Percentiles rank a stretch among this genome's conserved stretches.
phyloP scores from a whole-genome alignment of 2,888 invertebrate genomes.

The Cephus nigrinus region DNA sequence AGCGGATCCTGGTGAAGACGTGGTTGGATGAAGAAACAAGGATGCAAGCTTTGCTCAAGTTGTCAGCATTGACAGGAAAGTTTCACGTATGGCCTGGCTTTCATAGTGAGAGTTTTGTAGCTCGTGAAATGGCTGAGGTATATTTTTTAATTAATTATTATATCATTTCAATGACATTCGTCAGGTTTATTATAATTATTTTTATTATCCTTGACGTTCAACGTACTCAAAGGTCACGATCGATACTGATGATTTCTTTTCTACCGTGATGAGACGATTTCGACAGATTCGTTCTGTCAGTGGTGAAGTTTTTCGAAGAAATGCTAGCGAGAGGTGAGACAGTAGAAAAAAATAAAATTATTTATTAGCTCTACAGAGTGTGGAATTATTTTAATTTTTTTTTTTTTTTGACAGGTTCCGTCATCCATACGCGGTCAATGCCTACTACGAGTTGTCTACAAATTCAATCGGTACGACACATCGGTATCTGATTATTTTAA shows the following conservation, averaged over 20 bases:
- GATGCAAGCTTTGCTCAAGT: constrained; percentile 63
- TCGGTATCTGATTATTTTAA: not conserved
- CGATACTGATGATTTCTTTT: constrained; percentile 64
- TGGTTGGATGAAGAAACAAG: constrained; percentile 67
- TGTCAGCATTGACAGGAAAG: constrained; percentile 63
- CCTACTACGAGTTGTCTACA: constrained; percentile 68
- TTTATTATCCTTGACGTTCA: not conserved
- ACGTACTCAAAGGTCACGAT: constrained; percentile 51
- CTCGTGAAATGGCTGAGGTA: constrained; percentile 57
- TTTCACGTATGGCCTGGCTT: constrained; percentile 66
- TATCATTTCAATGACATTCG: not conserved
- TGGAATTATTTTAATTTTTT: not conserved
- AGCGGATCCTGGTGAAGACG: constrained; percentile 61
- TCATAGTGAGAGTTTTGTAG: constrained; percentile 54
- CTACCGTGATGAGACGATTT: constrained; percentile 63
- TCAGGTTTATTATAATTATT: not conserved
- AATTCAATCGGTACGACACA: constrained; percentile 66
- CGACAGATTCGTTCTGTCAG: constrained; percentile 56
- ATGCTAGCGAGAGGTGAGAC: constrained; percentile 52
- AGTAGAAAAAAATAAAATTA: not conserved
- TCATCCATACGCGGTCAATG: constrained; percentile 67
- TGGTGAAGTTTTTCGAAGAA: constrained; percentile 47
- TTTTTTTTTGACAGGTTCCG: constrained; percentile 61
- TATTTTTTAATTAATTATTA: not conserved
- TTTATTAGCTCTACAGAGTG: not conserved